Conservation (phyloP, 2,888 invertebrate species). For the Spicauda simplicius region DNA sequence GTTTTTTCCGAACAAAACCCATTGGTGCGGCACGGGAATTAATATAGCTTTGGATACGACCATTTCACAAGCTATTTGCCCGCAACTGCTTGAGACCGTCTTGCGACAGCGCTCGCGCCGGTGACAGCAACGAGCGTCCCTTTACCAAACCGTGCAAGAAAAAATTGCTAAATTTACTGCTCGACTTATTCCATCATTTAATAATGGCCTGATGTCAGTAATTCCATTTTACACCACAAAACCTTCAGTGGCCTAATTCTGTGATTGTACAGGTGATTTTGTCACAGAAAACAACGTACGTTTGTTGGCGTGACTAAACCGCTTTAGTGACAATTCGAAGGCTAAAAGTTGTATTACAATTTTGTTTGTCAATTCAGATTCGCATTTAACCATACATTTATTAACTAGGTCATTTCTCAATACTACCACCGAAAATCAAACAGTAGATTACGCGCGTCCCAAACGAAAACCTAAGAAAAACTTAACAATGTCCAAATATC, state of each 20-base stretch:
- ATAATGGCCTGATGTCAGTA: constrained; percentile 51
- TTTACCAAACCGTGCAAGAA: constrained; percentile 66
- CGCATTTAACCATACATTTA: background rate
- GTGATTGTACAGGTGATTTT: constrained; percentile 47
- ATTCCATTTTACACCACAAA: constrained; percentile 53
- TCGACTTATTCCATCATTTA: constrained; percentile 68
- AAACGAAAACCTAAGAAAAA: background rate
- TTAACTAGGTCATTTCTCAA: background rate
- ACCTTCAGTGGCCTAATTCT: constrained; percentile 57
- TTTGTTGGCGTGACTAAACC: constrained; percentile 17
- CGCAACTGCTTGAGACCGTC: constrained; percentile 66
- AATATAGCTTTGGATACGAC: constrained; percentile 82
- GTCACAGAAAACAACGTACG: constrained; percentile 7
- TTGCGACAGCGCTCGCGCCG: constrained; percentile 66
- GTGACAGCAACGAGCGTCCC: constrained; percentile 54
- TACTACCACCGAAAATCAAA: background rate
- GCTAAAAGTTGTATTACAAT: constrained; percentile 22
- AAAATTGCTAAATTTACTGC: constrained; percentile 71
- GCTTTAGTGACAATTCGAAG: constrained; percentile 12
- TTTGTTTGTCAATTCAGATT: constrained; percentile 5
- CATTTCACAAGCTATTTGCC: constrained; percentile 80
- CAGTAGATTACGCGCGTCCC: background rate
- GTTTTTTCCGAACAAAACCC: constrained; percentile 76
- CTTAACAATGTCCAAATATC: background rate
- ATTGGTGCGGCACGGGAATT: constrained; percentile 71